Evolutionary conservation across 2,797 vertebrate genomes (phyloP).

Genomic region (Sebastes hubbsi): DNA sequence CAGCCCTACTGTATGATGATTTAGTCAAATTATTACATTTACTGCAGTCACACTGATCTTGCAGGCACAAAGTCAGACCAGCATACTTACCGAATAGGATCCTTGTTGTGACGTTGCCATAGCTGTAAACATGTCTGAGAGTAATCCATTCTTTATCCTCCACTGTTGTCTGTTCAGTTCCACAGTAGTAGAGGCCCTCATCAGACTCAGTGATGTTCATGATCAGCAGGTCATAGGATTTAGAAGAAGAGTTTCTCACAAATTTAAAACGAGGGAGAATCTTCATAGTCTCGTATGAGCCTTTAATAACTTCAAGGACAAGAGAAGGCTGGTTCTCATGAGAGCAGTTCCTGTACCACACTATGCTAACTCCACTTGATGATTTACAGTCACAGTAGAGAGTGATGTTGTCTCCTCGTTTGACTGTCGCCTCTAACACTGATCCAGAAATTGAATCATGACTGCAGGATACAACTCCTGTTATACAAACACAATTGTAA

Average conservation of each 20-base stretch:
- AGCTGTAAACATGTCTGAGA: accelerated
- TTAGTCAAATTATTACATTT: not conserved
- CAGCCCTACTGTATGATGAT: not conserved
- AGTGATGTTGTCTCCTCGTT: constrained; percentile 54
- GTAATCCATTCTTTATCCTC: not conserved
- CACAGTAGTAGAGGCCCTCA: constrained; percentile 64
- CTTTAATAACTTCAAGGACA: not conserved
- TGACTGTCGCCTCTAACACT: constrained; percentile 4
- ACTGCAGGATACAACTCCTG: constrained; percentile 28
- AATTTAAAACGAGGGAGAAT: constrained; percentile 8
- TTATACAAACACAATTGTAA: not conserved
- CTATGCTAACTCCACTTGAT: not conserved
- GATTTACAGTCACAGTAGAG: constrained; percentile 46
- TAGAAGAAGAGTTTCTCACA: not conserved
- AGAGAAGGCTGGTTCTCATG: constrained; percentile 52
- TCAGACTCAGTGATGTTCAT: constrained; percentile 33
- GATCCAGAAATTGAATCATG: constrained; percentile 2
- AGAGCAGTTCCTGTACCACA: constrained; percentile 64
- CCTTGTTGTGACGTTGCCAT: constrained; percentile 19
- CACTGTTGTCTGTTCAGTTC: not conserved
- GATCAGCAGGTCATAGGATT: constrained; percentile 51
- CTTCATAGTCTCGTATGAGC: no score
- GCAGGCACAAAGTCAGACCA: not conserved
- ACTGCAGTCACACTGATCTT: not conserved
- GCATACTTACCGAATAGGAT: constrained; percentile 17